Evolutionary conservation across 1,140 invertebrate species (phyloP), one percentile per base, ranked within the genome.

Genomic region (Trichogramma pretiosum): DNA sequence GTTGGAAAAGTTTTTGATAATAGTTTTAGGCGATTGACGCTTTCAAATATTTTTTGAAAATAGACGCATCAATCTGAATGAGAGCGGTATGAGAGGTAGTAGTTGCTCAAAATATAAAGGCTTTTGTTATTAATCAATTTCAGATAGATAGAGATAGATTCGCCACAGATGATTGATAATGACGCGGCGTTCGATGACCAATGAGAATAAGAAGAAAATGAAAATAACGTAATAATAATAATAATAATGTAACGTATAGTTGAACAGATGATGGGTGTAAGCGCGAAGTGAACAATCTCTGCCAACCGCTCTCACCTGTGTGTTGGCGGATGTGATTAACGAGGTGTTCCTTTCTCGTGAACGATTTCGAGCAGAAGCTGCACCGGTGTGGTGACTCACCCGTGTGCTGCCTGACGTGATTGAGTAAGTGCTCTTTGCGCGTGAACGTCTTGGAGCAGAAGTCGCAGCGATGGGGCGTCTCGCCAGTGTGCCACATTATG

Each of bases 381-480:
- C 87, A 91, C 45, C 82, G 76, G 64, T 88, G 87, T 35, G 84
- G 84, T 42, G 85, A 87, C 67, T 89, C 86, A 53, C 82, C 79
- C 56, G 85, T 87, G 67, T 89, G 86, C 67, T 88, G 85, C 28
- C 85, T 76, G 51, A 87, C 85, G 70, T 89, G 86, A 65, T 88
- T 88, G 57, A 87, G 65, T 52, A 87, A 74, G 65, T 89, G 85
- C 63, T 88, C 85, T 68, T 87, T 87, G 54, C 85, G 74, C 7
- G 85, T 87, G 68, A 88, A 88, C 17, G 84, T 85, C 68, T 88
- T 88, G 28, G 84, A 83, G 64, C 85, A 87, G 64, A 86, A 87
- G 67, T 86, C 84, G 63, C 85, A 88, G 35, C 84, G 80, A 67
- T 87, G 85, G n/a, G 84, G 85, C 36, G 87, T 89, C 68, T 91